Evolutionary conservation across 2,888 invertebrate genomes (phyloP), one percentile per base, ranked within the genome.

Genomic region (Drosophila leonis): DNA sequence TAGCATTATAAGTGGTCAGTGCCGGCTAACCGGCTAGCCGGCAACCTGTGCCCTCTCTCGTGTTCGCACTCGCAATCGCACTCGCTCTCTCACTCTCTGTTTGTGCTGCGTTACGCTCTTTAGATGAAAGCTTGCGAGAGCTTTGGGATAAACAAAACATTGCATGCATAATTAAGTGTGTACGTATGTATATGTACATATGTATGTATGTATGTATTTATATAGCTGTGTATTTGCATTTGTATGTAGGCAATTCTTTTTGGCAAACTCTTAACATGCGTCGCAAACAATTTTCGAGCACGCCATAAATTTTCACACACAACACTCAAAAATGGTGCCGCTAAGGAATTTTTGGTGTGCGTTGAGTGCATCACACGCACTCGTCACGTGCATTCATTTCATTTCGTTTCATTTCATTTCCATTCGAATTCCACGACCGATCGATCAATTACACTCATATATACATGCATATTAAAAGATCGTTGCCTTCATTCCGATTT

Each of bases 11-110:
- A 66, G 56, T 66, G 75, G 77, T 75, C 79, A 75, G 20, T 49
- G 29, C 71, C 80, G 82, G 66, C 66, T 54, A 78, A 69, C 82
- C 87, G 84, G 83, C 82, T 83, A 77, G 70, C 87, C 83, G 87
- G 83, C 84, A 69, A 78, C 70, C 68, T 74, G 35, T 61, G 69
- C 64, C 51, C 66, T 63, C 52, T 42, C 52, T 20, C 37, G 54
- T 29, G 5, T 33, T 51, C 35, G 1, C 13, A 5, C 18, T 31
- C 24, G 15, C 10, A 0, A 18, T 31, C 24, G 0, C 12, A 2
- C 31, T 18, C 35, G 13, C 52, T 35, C 49, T 33, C 42, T 31
- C n/a, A 13, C 15, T 66, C 52, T 51, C 48, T 51, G 42, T 24
- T 48, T 46, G 27, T 68, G 65, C 55, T 65, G 33, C 60, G 56